Evolutionary conservation across 2,888 invertebrate species (phyloP).

Genomic region (Axea sp.): DNA sequence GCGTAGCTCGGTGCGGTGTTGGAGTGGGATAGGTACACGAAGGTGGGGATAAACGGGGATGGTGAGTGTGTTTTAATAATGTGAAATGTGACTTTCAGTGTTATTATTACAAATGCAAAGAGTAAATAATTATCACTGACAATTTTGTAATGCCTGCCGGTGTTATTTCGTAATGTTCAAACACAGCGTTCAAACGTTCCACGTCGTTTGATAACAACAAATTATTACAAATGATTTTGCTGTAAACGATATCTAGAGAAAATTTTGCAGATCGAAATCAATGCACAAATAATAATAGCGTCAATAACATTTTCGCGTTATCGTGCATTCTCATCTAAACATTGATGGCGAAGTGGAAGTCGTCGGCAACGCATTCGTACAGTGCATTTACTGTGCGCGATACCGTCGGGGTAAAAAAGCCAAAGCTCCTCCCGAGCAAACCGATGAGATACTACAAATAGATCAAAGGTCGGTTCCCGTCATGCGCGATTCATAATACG

Average conservation of each 20-base stretch:
- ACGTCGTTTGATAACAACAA: too few relatives aligned
- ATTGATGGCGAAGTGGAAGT: constrained; percentile 29
- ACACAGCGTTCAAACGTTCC: too few relatives aligned
- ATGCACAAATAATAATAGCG: too few relatives aligned
- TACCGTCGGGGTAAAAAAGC: constrained; percentile 22
- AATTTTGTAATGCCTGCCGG: too few relatives aligned
- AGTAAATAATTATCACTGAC: too few relatives aligned
- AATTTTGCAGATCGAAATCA: too few relatives aligned
- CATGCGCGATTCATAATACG: constrained; percentile 52
- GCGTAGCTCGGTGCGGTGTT: constrained; percentile 86
- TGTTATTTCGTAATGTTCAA: too few relatives aligned
- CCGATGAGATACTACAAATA: constrained; percentile 59
- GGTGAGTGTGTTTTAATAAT: constrained; percentile 74
- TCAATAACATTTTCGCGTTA: constrained; percentile 41
- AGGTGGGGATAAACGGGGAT: constrained; percentile 80
- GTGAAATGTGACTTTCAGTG: too few relatives aligned
- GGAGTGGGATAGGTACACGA: constrained; percentile 89
- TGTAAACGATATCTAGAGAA: too few relatives aligned
- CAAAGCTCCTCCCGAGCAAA: constrained; percentile 23
- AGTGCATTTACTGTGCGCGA: constrained; percentile 40
- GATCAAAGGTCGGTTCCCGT: constrained; percentile 62
- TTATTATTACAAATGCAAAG: too few relatives aligned
- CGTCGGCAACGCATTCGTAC: constrained; percentile 68
- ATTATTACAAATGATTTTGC: too few relatives aligned
- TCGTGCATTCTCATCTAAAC: constrained; percentile 32